Conservation (phyloP, 1,140 invertebrate species). For the Mylabris phalerata region DNA sequence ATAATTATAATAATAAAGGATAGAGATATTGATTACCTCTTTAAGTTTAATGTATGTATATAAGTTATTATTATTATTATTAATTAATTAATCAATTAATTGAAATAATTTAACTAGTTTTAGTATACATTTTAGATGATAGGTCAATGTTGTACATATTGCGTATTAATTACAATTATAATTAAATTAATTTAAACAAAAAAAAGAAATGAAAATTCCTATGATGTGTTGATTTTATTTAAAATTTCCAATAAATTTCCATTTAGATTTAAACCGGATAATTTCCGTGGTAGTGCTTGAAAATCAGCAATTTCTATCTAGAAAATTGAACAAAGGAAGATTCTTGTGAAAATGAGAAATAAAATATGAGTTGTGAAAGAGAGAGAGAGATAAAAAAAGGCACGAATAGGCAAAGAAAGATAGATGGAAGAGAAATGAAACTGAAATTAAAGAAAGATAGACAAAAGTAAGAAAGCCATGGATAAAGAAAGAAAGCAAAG, state of each 20-base stretch:
- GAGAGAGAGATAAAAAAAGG: no score
- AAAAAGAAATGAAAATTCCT: conserved; percentile 1
- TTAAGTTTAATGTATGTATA: conserved; percentile 21
- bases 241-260: conserved; percentile 32
- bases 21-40: conserved; percentile 24
- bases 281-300: conserved; percentile 34
- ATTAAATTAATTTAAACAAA: not conserved
- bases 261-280: conserved; percentile 30
- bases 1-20: conserved; percentile 9
- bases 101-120: no score
- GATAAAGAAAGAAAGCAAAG: no score
- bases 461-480: no score
- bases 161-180: conserved; percentile 32
- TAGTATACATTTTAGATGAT: not conserved
- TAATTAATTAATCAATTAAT: no score
- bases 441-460: no score
- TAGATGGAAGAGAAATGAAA: no score
- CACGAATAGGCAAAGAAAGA: no score
- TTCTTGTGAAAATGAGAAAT: not conserved
- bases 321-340: conserved; percentile 11
- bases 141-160: conserved; percentile 35
- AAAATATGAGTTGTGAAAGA: no score
- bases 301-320: conserved; percentile 43
- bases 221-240: conserved; percentile 25
- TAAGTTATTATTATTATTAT: conserved; percentile 13